Evolutionary conservation across 1,140 invertebrate genomes (phyloP).

Genomic region (Oreohelix idahoensis): DNA sequence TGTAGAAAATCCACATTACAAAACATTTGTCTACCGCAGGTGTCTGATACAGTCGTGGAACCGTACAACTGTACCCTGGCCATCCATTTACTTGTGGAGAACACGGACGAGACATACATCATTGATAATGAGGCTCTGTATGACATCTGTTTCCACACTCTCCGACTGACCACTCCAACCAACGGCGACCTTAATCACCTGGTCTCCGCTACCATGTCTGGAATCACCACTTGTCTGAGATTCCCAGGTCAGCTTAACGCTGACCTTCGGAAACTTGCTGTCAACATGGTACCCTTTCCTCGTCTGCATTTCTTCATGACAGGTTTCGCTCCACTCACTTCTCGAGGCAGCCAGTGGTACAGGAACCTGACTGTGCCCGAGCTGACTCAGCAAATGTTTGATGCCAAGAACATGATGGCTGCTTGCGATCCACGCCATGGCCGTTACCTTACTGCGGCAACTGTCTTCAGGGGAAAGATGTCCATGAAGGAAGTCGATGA

Average conservation of each 20-base stretch:
- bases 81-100: constrained; percentile 82
- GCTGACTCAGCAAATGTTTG: constrained; percentile 80
- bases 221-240: constrained; percentile 82
- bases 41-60: constrained; percentile 85
- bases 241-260: constrained; percentile 78
- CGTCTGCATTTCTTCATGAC: constrained; percentile 87
- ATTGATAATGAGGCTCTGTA: constrained; percentile 75
- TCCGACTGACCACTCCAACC: constrained; percentile 84
- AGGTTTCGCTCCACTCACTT: constrained; percentile 81
- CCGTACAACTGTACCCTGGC: constrained; percentile 84
- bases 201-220: constrained; percentile 78
- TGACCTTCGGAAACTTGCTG: constrained; percentile 77
- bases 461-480: constrained; percentile 86
- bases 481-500: constrained; percentile 73
- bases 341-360: constrained; percentile 75
- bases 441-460: constrained; percentile 83
- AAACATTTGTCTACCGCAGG: constrained; percentile 69
- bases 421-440: constrained; percentile 82
- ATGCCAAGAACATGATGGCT: constrained; percentile 84
- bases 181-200: constrained; percentile 80
- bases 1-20: no score
- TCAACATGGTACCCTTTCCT: constrained; percentile 79
- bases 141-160: constrained; percentile 84
- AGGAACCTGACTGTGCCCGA: constrained; percentile 75
- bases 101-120: constrained; percentile 85